A percentile compares a stretch with the other conserved stretches of the same genome.
Conservation (phyloP, 2,888 invertebrate genomes). For the Leuctra nigra region DNA sequence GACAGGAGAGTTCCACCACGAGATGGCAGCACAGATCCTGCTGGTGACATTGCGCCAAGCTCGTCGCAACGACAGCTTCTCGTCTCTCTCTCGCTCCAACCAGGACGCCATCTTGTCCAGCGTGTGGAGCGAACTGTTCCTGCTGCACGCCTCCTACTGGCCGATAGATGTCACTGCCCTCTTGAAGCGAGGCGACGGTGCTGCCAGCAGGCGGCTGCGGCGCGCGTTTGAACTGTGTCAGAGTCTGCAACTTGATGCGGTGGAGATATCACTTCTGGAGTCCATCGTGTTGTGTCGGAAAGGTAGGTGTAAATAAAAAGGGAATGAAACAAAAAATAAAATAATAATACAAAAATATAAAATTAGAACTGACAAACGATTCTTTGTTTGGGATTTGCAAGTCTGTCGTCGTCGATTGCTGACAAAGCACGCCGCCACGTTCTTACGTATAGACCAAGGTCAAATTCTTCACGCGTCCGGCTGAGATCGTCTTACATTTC, state of each 20-base stretch:
- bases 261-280: conserved; percentile 46
- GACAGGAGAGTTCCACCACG: conserved; percentile 36
- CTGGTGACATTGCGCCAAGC: conserved; percentile 50
- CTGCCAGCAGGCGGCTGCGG: conserved; percentile 8
- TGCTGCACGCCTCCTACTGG: conserved; percentile 52
- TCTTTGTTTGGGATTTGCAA: too few relatives aligned
- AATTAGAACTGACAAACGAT: too few relatives aligned
- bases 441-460: too few relatives aligned
- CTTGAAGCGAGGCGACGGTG: background rate
- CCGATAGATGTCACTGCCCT: conserved; percentile 41
- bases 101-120: conserved; percentile 51
- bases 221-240: conserved; percentile 39
- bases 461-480: too few relatives aligned
- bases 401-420: too few relatives aligned
- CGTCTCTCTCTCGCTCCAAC: conserved; percentile 42
- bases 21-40: conserved; percentile 53
- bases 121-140: conserved; percentile 53
- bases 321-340: too few relatives aligned
- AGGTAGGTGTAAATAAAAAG: too few relatives aligned
- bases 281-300: conserved; percentile 46
- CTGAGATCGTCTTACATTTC: too few relatives aligned
- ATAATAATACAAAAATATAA: too few relatives aligned
- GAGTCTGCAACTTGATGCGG: conserved; percentile 41
- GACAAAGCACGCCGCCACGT: too few relatives aligned
- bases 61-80: conserved; percentile 49